Evolutionary conservation across 2,113 vertebrate species (phyloP), one percentile per base, ranked within the genome.

Genomic region (Ctenodactylus gundi): DNA sequence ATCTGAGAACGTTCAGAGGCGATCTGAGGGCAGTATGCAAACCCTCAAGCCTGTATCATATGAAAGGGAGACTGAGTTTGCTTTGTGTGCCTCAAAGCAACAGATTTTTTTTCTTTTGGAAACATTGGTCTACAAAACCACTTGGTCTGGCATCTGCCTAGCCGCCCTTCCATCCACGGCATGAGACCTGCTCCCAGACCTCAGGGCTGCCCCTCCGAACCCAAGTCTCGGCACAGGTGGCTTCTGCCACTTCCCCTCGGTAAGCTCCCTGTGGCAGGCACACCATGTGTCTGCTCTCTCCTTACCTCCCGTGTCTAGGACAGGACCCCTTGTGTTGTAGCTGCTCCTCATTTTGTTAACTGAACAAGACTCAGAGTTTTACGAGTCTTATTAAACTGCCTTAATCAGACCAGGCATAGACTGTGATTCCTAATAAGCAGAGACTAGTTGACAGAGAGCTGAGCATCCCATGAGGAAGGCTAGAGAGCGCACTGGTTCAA

Each of bases 1-100:
- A 70, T 18, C 41, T 49, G 23, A 72, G 4, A 81, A 13, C 15
- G 11, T 18, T 6, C 25, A 23, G 41, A 72, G 27, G 18, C 12
- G 46, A 55, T 2, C 53, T 18, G 12, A 1, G 0, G 1, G 31
- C 53, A 6, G 31, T 29, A 1, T 2, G 12, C 10, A 12, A 20
- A 36, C 5, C 49, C 60, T 58, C 21, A 41, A 9, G 29, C 39
- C 41, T 90, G 13, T 39, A 8, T 39, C 65, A 4, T 70, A 23
- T 13, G 51, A 29, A 68, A 67, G 7, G 20, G 18, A 13, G 44
- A n/a, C 29, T 21, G 10, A 0, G 7, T n/a, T 44, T 77, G 75
- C 25, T 90, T n/a, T 53, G 20, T 12, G 44, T 7, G 70, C n/a
- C 72, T 77, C 34, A 1, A 31, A 25, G 23, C 36, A 29, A 31